Conservation (phyloP, 2,888 invertebrate genomes). For the Drosophila tripunctata region DNA sequence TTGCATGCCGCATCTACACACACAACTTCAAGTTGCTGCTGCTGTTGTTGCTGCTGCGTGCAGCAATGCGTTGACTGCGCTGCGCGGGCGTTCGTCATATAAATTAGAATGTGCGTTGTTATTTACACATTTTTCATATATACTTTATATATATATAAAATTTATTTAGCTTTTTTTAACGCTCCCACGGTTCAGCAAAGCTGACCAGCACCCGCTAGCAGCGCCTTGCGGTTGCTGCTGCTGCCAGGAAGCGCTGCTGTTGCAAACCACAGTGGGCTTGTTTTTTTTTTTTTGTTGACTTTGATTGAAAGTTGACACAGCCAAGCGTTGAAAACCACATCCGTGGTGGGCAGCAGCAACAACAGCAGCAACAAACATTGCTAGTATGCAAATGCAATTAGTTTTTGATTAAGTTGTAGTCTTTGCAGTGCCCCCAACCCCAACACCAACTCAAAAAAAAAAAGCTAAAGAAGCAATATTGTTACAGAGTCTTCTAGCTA, state of each 20-base stretch:
- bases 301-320: conserved; percentile 81
- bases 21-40: too few species aligned
- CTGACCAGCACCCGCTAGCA: conserved; percentile 76
- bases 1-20: conserved; percentile 16
- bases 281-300: conserved; percentile 67
- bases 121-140: conserved; percentile 27
- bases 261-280: conserved; percentile 71
- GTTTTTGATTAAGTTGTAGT: conserved; percentile 79
- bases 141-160: conserved; percentile 8
- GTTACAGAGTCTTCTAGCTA: conserved; percentile 6
- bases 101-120: conserved; percentile 74
- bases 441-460: too few species aligned
- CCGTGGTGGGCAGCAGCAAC: conserved; percentile 69
- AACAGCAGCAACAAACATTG: conserved; percentile 23
- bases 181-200: conserved; percentile 77
- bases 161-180: conserved; percentile 6
- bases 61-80: conserved; percentile 77
- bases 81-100: conserved; percentile 76
- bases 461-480: conserved; percentile 2
- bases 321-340: conserved; percentile 82
- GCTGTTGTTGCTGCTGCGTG: conserved; percentile 60
- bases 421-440: conserved; percentile 33
- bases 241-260: conserved; percentile 69
- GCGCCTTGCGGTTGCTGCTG: conserved; percentile 39
- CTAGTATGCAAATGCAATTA: conserved; percentile 77